Percentiles rank a stretch among this genome's conserved stretches.
These are phyloP conservation scores for Chondrosia reniformis DNA, from an alignment of 37 sponge, comb jelly and placozoan genomes.

Conservation along the genomic window DNA sequence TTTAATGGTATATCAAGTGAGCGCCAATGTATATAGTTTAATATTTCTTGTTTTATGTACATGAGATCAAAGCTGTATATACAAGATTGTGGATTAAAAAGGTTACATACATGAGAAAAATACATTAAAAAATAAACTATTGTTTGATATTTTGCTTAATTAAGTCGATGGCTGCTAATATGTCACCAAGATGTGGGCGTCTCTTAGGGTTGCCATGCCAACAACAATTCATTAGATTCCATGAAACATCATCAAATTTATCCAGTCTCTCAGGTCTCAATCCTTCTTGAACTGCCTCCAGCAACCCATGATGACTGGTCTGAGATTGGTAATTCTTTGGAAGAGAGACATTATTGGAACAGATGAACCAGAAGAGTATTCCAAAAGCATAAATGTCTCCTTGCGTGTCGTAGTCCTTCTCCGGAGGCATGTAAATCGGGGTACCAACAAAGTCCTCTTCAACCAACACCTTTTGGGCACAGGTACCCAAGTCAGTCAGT, in stretches of 20 bases:
- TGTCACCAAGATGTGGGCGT: conserved; percentile 75
- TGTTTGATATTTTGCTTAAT: no score
- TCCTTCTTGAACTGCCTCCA: conserved; percentile 78
- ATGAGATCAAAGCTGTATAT: no score
- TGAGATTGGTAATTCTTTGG: conserved; percentile 71
- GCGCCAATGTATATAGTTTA: no score
- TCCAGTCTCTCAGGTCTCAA: conserved; percentile 84
- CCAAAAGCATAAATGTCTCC: conserved; percentile 97
- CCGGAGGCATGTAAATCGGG: conserved; percentile 98
- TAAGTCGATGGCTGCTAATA: conserved; percentile 42
- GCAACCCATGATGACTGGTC: conserved; percentile 76
- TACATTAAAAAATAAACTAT: no score
- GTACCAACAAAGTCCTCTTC: conserved; percentile 91
- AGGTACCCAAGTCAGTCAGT: conserved; percentile 98
- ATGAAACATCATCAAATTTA: conserved; percentile 68
- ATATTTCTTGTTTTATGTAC: no score
- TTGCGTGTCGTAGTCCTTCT: conserved; percentile 85
- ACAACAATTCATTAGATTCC: conserved; percentile 85
- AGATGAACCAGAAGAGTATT: conserved; percentile 94
- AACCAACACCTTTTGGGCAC: conserved; percentile 96
- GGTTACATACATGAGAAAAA: no score
- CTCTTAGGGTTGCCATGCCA: conserved; percentile 73
- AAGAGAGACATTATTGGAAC: conserved; percentile 10
- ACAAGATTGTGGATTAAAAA: no score
- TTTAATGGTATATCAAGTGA: no score